A percentile compares a stretch with the other conserved stretches of the same genome.
Evolutionary conservation across 2,113 vertebrate species (phyloP).

Genomic region (Anguilla rostrata): DNA sequence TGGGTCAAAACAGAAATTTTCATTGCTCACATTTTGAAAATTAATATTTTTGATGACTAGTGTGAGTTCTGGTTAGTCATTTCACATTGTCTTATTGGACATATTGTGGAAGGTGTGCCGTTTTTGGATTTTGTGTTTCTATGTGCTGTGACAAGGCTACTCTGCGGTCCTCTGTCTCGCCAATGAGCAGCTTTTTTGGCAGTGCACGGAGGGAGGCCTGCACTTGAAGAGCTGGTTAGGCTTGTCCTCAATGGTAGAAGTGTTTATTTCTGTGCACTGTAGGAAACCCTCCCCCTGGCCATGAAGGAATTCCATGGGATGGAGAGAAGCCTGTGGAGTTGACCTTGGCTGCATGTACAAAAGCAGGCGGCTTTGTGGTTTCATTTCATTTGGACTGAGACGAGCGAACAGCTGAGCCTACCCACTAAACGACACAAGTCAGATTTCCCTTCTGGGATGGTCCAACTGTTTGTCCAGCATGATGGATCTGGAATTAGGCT

Average conservation of each 20-base stretch:
- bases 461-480: not conserved
- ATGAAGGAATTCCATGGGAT: not conserved
- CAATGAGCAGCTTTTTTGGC: not conserved
- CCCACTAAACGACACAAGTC: not conserved
- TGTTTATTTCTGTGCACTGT: not conserved
- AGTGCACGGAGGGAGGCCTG: not conserved
- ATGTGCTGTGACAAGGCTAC: not conserved
- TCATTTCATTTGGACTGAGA: not conserved
- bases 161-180: not conserved
- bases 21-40: too few species aligned
- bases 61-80: too few species aligned
- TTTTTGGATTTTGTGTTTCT: too few species aligned
- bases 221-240: not conserved
- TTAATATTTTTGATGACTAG: too few species aligned
- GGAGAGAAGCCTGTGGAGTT: not conserved
- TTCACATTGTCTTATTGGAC: too few species aligned
- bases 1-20: too few species aligned
- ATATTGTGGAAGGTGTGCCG: too few species aligned
- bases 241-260: not conserved
- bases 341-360: not conserved
- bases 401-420: not conserved
- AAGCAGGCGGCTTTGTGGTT: not conserved
- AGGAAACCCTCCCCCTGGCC: too few species aligned
- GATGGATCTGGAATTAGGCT: not conserved
- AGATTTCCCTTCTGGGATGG: not conserved